Evolutionary conservation across 2,113 vertebrate genomes (phyloP), one percentile per base, ranked within the genome.

Genomic region (Megaptera novaeangliae): DNA sequence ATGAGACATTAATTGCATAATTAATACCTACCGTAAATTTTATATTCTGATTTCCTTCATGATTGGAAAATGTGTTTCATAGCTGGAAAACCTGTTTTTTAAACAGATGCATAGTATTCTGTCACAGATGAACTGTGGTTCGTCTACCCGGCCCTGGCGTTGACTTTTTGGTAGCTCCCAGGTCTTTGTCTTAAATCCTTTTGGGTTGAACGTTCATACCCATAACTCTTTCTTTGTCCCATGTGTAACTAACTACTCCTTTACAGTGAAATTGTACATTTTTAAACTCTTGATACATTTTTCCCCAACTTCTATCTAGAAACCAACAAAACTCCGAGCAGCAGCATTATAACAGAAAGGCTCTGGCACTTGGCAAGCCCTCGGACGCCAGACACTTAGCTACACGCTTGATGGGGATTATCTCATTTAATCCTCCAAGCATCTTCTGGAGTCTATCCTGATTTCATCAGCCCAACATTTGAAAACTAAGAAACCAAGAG

Each of bases 101-200:
- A 46, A 29, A 14, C 39, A 36, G 55, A 29, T 1, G 0, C 4
- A 0, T 46, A 5, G 29, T 4, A 0, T 63, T 52, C 44, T 20
- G 10, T 23, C 34, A 0, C 13, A 27, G 46, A 29, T n/a, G 36
- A n/a, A 9, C 46, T 5, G 4, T 20, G 59, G 59, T 57, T 27
- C 29, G 0, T 55, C 59, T 52, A 20, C 44, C 13, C 0, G 1
- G 20, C 46, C 44, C 44, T 8, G 29, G 17, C n/a, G 1, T 14
- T 41, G 46, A 49, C n/a, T 52, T 64, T 27, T 18, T 25, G 8
- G 41, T 7, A 36, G 20, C 71, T 66, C 21, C 69, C 15, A 2
- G 20, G 29, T 36, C 61, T 68, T 69, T 2, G 3, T 55, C 49
- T 39, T 31, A 31, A 52, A 52, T 63, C 25, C 11, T 7, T 57